Evolutionary conservation across 1,140 invertebrate genomes (phyloP), one percentile per base, ranked within the genome.

Genomic region (Leptestheria dahalacensis): DNA sequence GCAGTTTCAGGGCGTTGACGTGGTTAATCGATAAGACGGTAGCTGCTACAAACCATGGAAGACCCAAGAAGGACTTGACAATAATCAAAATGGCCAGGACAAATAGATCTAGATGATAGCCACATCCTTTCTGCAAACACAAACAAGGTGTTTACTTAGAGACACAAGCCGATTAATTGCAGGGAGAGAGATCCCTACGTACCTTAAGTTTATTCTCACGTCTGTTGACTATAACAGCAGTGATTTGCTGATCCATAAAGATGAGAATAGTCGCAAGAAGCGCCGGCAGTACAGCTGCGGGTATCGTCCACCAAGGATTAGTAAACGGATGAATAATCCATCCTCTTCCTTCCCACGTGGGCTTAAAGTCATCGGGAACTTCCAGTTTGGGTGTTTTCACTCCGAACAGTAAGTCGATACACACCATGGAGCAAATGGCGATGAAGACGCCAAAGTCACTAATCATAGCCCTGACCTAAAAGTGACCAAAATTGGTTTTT

Each of bases 381-480:
- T 68, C 64, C 18, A 76, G 63, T 59, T 71, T 74, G 11, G 76
- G 75, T 1, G 76, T 76, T 25, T 68, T 57, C 0, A 76, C 55
- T 12, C 65, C 70, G 21, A 72, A 59, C 26, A 60, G 61, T 25
- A 65, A 61, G 57, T 75, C 71, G 23, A 74, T 18, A 12, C 60
- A 24, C 4, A 74, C 70, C 67, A 74, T 71, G 1, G 66, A 48
- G 18, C 75, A 50, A 57, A 77, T 77, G 20, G 75, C 68, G 47
- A 77, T 71, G 3, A 77, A 62, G 6, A 78, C 75, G 21, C 73
- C 71, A 66, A 77, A 77, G 61, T 78, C 75, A 51, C 72, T 66
- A 47, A 77, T 65, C 10, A 66, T 53, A 41, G 64, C 65, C 9
- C 73, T 67, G 25, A 75, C 60, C 70, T 71, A 23, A 25, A 64